Percentiles rank a stretch among this genome's conserved stretches.
phyloP scores from a whole-genome alignment of 2,113 vertebrate species.

The Hypanus sabinus region DNA sequence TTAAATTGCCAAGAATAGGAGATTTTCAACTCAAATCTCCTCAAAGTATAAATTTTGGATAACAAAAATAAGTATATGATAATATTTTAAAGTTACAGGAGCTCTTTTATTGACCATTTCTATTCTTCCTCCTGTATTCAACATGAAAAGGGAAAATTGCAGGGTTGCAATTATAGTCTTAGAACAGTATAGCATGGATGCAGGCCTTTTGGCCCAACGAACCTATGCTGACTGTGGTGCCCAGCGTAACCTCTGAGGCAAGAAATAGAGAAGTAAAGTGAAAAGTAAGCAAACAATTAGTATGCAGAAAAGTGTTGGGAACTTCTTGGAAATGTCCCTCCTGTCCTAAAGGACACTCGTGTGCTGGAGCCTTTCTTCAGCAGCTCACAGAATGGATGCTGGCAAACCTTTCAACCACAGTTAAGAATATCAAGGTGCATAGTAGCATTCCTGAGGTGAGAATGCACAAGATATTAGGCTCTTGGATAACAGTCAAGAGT shows the following conservation, averaged over 20 bases:
- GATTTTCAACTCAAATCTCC: no score
- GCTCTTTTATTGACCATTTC: neutral
- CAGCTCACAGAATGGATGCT: neutral
- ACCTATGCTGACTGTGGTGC: neutral
- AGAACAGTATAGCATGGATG: no score
- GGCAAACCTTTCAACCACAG: constrained; percentile 47
- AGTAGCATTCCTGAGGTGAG: constrained; percentile 86
- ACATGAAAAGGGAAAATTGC: neutral
- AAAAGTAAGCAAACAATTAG: neutral
- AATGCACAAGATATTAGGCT: neutral
- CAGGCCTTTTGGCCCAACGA: no score
- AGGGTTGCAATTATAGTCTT: neutral
- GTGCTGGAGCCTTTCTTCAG: neutral
- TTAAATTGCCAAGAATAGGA: no score
- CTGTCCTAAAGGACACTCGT: neutral
- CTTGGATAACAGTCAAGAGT: neutral
- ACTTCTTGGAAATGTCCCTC: neutral
- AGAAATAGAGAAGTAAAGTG: neutral
- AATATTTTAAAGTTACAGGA: neutral
- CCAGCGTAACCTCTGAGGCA: neutral
- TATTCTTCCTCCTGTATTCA: no score
- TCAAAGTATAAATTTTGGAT: neutral
- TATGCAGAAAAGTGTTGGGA: no score
- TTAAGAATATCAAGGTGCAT: constrained; percentile 81
- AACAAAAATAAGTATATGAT: neutral